Percentiles rank a stretch among this genome's conserved stretches.
Conservation (phyloP, 2,797 vertebrate genomes). For the Mergus octosetaceus region DNA sequence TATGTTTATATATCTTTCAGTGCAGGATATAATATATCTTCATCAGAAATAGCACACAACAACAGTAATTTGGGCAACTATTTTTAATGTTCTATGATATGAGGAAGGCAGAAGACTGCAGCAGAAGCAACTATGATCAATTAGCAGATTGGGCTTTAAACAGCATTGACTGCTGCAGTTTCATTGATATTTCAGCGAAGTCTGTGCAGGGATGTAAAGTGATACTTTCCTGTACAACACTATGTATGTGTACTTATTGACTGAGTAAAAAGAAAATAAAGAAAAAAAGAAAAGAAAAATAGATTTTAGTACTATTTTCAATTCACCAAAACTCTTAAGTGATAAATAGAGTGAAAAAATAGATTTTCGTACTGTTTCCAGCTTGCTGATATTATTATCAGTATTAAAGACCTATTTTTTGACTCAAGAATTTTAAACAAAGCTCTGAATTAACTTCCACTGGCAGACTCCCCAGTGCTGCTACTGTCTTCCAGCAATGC, state of each 20-base stretch:
- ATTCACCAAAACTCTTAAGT: not conserved
- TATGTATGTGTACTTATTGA: not conserved
- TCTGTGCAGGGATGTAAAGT: not conserved
- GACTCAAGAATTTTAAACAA: not conserved
- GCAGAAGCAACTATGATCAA: not conserved
- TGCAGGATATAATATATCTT: not conserved
- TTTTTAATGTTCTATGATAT: not conserved
- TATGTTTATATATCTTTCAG: too few relatives aligned
- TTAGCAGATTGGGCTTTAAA: not conserved
- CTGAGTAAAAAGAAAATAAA: not conserved
- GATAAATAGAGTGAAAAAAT: not conserved
- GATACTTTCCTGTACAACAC: not conserved
- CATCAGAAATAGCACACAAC: not conserved
- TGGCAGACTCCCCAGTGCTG: not conserved
- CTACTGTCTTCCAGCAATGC: not conserved
- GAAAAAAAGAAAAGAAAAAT: not conserved
- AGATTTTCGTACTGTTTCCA: not conserved
- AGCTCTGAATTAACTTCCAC: not conserved
- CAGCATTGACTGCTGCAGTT: not conserved
- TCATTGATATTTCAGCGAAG: not conserved
- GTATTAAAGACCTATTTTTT: not conserved
- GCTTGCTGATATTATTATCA: not conserved
- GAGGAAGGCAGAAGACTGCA: not conserved
- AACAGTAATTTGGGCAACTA: not conserved
- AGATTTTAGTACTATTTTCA: not conserved